Evolutionary conservation across 1,140 invertebrate genomes (phyloP), one percentile per base, ranked within the genome.

Genomic region (Heliconius congener): DNA sequence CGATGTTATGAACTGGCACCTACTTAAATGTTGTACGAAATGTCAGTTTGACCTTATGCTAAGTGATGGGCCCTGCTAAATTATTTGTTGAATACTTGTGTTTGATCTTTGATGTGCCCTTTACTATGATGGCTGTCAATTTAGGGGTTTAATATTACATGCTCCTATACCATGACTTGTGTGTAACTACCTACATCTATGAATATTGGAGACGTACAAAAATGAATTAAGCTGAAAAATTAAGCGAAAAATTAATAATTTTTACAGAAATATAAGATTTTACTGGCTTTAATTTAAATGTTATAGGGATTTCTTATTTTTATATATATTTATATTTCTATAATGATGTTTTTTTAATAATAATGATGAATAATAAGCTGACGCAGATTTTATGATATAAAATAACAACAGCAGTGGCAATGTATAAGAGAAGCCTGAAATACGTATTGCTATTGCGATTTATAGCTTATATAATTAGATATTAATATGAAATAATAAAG

Each of bases 11-110:
- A 90, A 87, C 85, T 79, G 87, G 79, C 83, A 81, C 81, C 83
- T 80, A 81, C 84, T 83, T 92, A 88, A 91, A 92, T 89, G 90
- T 84, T 90, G 84, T 89, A 87, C 79, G 86, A 93, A 94, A 94
- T 94, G 91, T 91, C 92, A 94, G 90, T 89, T 90, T 94, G 90
- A 93, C 92, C 92, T 94, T 93, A 92, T 90, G 88, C 82, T 90
- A 91, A 93, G 88, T 88, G 86, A 79, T 73, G 81, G 81, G 81
- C 80, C 84, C 83, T 85, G 81, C 85, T 88, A 83, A 88, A 90
- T 90, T 89, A 90, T 93, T 89, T 78, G 83, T 30, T 42, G 86
- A 79, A 79, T 76, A 83, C 85, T 78, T 74, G 82, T 86, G 87
- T 89, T 91, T 92, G 90, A 91, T 92, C 90, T 92, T 91, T 93